A percentile compares a stretch with the other conserved stretches of the same genome.
Evolutionary conservation across 2,888 invertebrate species (phyloP).

Genomic region (Noctua janthe): DNA sequence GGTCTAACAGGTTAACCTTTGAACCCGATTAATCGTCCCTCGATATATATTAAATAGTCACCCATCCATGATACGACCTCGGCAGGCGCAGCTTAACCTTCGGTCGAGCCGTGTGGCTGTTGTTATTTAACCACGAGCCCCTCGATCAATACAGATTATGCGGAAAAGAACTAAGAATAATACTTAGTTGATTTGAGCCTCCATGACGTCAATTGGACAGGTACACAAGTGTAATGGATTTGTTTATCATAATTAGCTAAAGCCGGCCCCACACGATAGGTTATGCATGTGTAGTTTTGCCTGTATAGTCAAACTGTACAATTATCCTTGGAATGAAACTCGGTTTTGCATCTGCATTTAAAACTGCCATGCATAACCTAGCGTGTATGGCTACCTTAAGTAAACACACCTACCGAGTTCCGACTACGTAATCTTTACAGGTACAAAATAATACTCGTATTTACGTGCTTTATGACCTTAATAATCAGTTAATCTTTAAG

Average conservation of each 20-base stretch:
- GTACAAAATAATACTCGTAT: conserved; percentile 1
- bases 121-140: not conserved
- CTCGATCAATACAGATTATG: not conserved
- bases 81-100: not conserved
- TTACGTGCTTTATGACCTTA: conserved; percentile 15
- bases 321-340: too few species aligned
- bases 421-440: conserved; percentile 14
- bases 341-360: too few species aligned
- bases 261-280: too few species aligned
- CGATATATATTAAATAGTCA: not conserved
- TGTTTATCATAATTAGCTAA: not conserved
- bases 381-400: not conserved
- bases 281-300: too few species aligned
- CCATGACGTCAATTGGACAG: conserved; percentile 41
- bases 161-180: conserved; percentile 9
- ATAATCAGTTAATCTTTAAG: conserved; percentile 17
- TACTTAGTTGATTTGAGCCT: conserved; percentile 2
- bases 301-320: too few species aligned
- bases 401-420: conserved; percentile 22
- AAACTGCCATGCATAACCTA: too few species aligned
- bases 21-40: not conserved
- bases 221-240: conserved; percentile 5
- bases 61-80: not conserved
- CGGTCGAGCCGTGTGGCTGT: not conserved
- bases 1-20: too few species aligned